Conservation (phyloP, 1,140 invertebrate species). For the Drosophila kanapiae region DNA sequence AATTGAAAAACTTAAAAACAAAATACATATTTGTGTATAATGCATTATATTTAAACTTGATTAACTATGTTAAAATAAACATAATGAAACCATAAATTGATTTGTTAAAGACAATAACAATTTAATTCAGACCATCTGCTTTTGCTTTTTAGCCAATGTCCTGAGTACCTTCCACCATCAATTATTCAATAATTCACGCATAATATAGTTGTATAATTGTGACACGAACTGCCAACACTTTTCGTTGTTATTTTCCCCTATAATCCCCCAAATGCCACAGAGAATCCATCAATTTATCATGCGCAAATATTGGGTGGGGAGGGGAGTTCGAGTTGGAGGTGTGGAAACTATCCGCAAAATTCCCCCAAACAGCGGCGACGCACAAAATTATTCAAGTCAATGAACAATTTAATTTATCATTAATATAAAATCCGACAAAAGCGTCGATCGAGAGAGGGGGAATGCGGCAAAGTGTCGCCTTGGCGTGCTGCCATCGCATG, state of each 20-base stretch:
- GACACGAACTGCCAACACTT: constrained; percentile 44
- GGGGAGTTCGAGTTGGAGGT: not conserved
- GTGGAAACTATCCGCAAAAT: constrained; percentile 58
- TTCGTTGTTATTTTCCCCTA: constrained; percentile 18
- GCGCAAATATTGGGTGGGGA: constrained; percentile 10
- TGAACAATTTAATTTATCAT: constrained; percentile 84
- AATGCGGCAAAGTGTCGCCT: constrained; percentile 58
- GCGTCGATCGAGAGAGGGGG: not conserved
- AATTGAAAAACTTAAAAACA: no score
- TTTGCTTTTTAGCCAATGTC: not conserved
- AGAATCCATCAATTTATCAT: constrained; percentile 76
- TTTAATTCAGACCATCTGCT: not conserved
- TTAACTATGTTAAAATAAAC: no score
- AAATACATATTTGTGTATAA: no score
- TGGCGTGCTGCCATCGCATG: constrained; percentile 77
- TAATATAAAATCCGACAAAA: constrained; percentile 81
- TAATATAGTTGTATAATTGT: constrained; percentile 77
- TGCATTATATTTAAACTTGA: no score
- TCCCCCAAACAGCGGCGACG: constrained; percentile 65
- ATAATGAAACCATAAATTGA: not conserved
- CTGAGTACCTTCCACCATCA: constrained; percentile 42
- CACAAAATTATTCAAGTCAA: constrained; percentile 84
- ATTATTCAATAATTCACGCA: constrained; percentile 71
- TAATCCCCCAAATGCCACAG: constrained; percentile 34
- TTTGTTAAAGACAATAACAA: not conserved